Conservation (phyloP, 2,113 vertebrate species). For the Craseonycteris thonglongyai region DNA sequence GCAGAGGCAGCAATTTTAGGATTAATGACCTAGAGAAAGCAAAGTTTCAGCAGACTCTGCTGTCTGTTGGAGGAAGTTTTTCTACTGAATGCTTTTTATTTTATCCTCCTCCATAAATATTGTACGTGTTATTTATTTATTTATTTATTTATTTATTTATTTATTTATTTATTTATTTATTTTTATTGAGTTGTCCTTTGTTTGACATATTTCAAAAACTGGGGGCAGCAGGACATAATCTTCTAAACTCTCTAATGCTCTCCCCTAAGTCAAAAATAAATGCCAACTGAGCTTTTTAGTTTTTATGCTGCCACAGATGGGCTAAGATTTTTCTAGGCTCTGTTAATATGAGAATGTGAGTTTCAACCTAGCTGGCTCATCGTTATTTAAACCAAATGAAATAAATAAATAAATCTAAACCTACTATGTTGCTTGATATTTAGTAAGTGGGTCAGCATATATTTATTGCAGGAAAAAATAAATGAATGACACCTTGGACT, state of each 20-base stretch:
- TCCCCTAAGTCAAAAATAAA: constrained; percentile 34
- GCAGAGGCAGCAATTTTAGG: neutral
- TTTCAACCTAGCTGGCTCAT: neutral
- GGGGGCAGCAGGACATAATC: neutral
- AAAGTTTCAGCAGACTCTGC: neutral
- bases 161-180: too few relatives aligned
- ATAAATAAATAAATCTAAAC: neutral
- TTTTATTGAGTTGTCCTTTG: constrained; percentile 5
- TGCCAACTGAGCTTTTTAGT: neutral
- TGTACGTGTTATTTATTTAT: neutral
- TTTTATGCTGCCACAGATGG: neutral
- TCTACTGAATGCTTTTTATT: neutral
- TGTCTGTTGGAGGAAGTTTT: neutral
- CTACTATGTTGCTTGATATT: neutral
- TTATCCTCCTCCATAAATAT: neutral
- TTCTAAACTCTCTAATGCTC: neutral
- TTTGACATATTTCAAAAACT: constrained; percentile 15
- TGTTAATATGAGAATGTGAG: neutral
- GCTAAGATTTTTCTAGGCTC: neutral
- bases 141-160: too few relatives aligned
- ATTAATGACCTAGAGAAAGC: neutral
- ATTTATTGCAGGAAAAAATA: neutral
- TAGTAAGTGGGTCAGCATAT: neutral
- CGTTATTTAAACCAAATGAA: neutral
- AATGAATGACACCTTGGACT: neutral